phyloP scores from a whole-genome alignment of 2,797 vertebrate genomes.

The Cryptoblepharus egeriae region DNA sequence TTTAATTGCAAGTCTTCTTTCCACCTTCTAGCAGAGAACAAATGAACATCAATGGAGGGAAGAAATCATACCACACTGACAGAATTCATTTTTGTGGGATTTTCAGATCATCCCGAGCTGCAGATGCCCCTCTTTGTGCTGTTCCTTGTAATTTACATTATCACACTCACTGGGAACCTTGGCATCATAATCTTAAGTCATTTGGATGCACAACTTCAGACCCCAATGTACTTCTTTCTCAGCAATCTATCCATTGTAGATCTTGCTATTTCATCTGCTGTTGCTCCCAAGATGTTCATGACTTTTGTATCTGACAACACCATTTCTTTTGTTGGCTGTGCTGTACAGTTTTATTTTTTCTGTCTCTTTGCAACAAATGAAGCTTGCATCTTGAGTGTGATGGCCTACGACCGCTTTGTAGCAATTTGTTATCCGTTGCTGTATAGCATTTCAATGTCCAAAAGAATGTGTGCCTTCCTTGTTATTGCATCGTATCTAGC shows the following conservation, averaged over 20 bases:
- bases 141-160: constrained; percentile 47
- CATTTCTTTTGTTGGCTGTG: constrained; percentile 55
- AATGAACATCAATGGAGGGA: neutral
- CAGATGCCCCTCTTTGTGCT: constrained; percentile 42
- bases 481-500: constrained; percentile 40
- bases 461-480: constrained; percentile 9
- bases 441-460: constrained; percentile 28
- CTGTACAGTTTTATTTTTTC: constrained; percentile 53
- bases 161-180: constrained; percentile 48
- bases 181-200: constrained; percentile 48
- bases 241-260: constrained; percentile 54
- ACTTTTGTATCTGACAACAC: constrained; percentile 47
- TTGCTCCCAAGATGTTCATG: constrained; percentile 48
- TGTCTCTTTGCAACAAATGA: constrained; percentile 52
- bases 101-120: constrained; percentile 31
- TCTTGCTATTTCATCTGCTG: constrained; percentile 42
- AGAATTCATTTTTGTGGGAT: constrained; percentile 53
- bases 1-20: neutral
- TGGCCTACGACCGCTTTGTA: constrained; percentile 56
- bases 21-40: neutral
- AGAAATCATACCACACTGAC: constrained; percentile 34
- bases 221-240: constrained; percentile 61
- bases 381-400: constrained; percentile 49
- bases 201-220: constrained; percentile 48
- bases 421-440: constrained; percentile 47